phyloP scores from a whole-genome alignment of 2,797 vertebrate species.

The Lateolabrax maculatus region DNA sequence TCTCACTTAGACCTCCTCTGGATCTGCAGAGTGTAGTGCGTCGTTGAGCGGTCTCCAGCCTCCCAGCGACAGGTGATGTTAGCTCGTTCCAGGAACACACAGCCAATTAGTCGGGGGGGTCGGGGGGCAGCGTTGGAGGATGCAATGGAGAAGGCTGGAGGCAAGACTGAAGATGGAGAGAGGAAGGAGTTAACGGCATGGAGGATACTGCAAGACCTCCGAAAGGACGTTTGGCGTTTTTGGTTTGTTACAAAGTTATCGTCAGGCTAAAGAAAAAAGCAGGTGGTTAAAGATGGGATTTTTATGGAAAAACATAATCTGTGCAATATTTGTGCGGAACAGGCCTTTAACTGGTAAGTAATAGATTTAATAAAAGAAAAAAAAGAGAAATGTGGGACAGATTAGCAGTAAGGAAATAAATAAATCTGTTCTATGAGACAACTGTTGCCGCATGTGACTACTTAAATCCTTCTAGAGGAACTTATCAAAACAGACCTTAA shows the following conservation, averaged over 20 bases:
- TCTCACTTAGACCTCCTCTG: constrained; percentile 48
- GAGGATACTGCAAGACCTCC: background rate
- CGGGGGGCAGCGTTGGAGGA: background rate
- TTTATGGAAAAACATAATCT: background rate
- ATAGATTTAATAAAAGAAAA: background rate
- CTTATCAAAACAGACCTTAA: background rate
- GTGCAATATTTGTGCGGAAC: background rate
- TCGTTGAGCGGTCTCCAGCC: constrained; percentile 16
- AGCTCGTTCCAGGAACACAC: constrained; percentile 66
- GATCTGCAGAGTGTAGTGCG: constrained; percentile 70
- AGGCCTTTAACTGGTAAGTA: background rate
- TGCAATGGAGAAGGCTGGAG: constrained; percentile 18
- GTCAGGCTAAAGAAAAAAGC: background rate
- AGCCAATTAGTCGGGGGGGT: constrained; percentile 54
- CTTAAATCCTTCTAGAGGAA: background rate
- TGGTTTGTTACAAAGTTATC: background rate
- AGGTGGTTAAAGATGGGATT: background rate
- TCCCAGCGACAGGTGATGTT: constrained; percentile 81
- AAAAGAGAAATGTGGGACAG: background rate
- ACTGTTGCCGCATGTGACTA: background rate
- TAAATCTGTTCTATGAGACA: background rate
- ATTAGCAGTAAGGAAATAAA: background rate
- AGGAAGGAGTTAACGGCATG: constrained; percentile 3
- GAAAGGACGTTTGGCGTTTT: background rate
- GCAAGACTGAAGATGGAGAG: constrained; percentile 14